Conservation (phyloP, 2,888 invertebrate genomes). For the Calliopum simillimum region DNA sequence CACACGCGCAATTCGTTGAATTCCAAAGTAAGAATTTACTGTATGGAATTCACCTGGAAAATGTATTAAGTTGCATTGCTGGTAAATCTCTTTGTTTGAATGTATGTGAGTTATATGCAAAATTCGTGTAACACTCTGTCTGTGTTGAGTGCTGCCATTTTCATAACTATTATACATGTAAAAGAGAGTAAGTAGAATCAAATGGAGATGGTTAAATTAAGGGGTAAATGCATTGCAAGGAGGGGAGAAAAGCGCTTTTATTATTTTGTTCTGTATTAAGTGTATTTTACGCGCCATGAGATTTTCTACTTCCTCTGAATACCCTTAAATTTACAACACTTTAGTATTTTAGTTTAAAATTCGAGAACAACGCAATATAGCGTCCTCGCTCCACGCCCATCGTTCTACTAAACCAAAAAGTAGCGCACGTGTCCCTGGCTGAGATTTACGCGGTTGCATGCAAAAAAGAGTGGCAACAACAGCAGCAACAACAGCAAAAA, state of each 20-base stretch:
- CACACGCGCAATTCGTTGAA: background rate
- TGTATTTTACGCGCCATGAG: background rate
- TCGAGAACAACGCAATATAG: no score
- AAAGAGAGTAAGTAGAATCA: no score
- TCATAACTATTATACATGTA: background rate
- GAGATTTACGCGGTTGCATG: background rate
- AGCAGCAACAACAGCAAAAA: background rate
- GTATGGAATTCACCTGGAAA: conserved; percentile 32
- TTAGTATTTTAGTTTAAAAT: no score
- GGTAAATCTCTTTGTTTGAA: background rate
- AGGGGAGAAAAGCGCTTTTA: background rate
- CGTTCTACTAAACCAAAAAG: no score
- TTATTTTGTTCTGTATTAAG: conserved; percentile 15
- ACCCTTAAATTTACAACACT: no score
- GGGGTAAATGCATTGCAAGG: background rate
- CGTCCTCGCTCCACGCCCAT: no score
- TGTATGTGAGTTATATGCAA: background rate
- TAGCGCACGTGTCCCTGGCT: no score
- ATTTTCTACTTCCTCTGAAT: conserved; percentile 1
- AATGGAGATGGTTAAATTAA: background rate
- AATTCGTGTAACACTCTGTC: conserved; percentile 13
- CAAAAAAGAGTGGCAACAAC: background rate
- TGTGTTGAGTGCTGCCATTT: conserved; percentile 16
- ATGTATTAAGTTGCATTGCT: conserved; percentile 24
- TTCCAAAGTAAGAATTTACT: conserved; percentile 15